Base-by-base conservation (phyloP, 2,888 invertebrate species). In the Leptodirus hochenwartii region DNA sequence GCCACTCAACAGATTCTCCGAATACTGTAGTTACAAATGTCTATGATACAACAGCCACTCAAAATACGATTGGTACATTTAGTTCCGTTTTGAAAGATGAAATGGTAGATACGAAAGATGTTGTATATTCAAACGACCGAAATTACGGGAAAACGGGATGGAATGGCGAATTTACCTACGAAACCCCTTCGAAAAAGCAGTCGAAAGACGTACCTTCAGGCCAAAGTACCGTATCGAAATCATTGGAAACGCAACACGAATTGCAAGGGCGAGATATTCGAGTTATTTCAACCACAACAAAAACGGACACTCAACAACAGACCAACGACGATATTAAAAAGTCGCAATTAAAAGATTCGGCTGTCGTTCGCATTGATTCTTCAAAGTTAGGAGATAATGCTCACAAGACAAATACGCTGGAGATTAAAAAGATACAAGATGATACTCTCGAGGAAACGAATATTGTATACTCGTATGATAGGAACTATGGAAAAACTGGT, bases 41-140 rank as follows among this genome's bases (percentile, higher is more conserved):
- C 5, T 54, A 53, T 31, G 53, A 54, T 31, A 45, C 50, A 9
- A 48, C 39, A 22, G 52, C 54, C 16, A 43, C 48, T 9, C 54
- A 54, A 39, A 54, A 53, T 32, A 52, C 51, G 10, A 54, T 54
- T 22, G 53, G 53, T 22, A 47, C 48, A n/a, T 45, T 33, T 37
- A 57, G 50, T 24, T 59, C 66, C 39, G 56, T 62, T 41, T 54
- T 58, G 43, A 61, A 62, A 41, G 45, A 58, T 32, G 52, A 47
- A n/a, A 17, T 29, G 14, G 56, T 58, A 39, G 61, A 63, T 43
- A 41, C 44, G n/a, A 51, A 43, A 16, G 50, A 55, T 40, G 38
- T 51, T 15, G 39, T 53, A 27, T 54, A 47, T 39, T 53, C 54
- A 22, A 51, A 53, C 39, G 53, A 54, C 29, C 42, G 52, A 26